Percentiles rank a stretch among this genome's conserved stretches.
phyloP scores from a whole-genome alignment of 2,113 vertebrate genomes.

The Tricholaema leucomelas region DNA sequence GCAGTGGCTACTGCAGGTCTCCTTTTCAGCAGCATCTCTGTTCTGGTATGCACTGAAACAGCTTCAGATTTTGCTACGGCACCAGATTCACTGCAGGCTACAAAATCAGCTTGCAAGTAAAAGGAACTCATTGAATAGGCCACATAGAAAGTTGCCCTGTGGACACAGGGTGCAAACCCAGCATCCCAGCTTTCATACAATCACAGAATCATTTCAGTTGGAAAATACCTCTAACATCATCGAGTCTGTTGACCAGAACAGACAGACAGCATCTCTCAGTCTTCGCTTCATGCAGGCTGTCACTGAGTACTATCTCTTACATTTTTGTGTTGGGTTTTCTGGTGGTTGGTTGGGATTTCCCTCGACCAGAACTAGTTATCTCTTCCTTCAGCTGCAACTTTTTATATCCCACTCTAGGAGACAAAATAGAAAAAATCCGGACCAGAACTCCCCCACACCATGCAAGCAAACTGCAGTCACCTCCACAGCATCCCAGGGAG shows the following conservation, averaged over 20 bases:
- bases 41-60: background rate
- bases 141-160: background rate
- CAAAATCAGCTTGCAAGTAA: background rate
- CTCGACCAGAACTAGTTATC: fast-evolving
- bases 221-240: no score
- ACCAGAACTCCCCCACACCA: slow-evolving; percentile 70
- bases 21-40: background rate
- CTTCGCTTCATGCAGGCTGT: background rate
- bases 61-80: background rate
- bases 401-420: slow-evolving; percentile 57
- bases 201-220: no score
- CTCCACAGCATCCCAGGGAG: slow-evolving; percentile 66
- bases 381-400: background rate
- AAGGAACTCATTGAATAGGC: background rate
- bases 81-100: background rate
- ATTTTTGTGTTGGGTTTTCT: background rate
- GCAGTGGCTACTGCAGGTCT: background rate
- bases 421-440: slow-evolving; percentile 63
- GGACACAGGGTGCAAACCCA: background rate
- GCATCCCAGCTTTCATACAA: background rate
- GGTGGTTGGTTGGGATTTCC: background rate
- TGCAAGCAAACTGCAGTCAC: slow-evolving; percentile 83
- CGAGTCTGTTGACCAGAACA: background rate
- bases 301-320: background rate
- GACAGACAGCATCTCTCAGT: background rate